Evolutionary conservation across 2,888 invertebrate genomes (phyloP).

Genomic region (Elmis aenea): DNA sequence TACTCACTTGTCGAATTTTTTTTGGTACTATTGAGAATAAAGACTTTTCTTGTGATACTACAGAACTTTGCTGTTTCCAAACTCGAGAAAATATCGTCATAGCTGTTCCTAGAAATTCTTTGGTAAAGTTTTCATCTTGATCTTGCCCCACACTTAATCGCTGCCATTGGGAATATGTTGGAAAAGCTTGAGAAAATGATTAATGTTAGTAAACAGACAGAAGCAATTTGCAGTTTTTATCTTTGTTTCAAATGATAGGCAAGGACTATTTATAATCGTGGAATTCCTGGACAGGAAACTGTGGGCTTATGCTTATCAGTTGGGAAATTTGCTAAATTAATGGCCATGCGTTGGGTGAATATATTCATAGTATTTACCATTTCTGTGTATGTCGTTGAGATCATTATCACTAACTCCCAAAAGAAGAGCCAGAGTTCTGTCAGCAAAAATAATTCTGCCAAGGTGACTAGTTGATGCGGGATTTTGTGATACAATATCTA

Average conservation of each 20-base stretch:
- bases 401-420: slow-evolving; percentile 73
- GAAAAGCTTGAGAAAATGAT: slow-evolving; percentile 62
- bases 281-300: too few species aligned
- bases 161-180: slow-evolving; percentile 73
- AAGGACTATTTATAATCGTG: too few species aligned
- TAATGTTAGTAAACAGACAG: too few species aligned
- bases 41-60: slow-evolving; percentile 50
- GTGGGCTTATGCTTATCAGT: too few species aligned
- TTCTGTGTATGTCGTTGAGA: slow-evolving; percentile 63
- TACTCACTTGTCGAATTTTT: slow-evolving; percentile 69
- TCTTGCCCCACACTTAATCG: slow-evolving; percentile 71
- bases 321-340: too few species aligned
- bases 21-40: slow-evolving; percentile 69
- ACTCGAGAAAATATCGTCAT: slow-evolving; percentile 66
- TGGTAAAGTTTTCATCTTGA: slow-evolving; percentile 79
- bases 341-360: too few species aligned
- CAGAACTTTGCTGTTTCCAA: slow-evolving; percentile 46
- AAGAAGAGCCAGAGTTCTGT: slow-evolving; percentile 74
- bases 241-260: too few species aligned
- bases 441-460: slow-evolving; percentile 59
- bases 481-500: slow-evolving; percentile 56
- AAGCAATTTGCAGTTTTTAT: too few species aligned
- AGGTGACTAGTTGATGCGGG: slow-evolving; percentile 53
- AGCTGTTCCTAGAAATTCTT: slow-evolving; percentile 77
- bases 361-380: slow-evolving; percentile 55